A percentile compares a stretch with the other conserved stretches of the same genome.
Conservation (phyloP, 2,888 invertebrate species). For the Hirtodrosophila histrioides region DNA sequence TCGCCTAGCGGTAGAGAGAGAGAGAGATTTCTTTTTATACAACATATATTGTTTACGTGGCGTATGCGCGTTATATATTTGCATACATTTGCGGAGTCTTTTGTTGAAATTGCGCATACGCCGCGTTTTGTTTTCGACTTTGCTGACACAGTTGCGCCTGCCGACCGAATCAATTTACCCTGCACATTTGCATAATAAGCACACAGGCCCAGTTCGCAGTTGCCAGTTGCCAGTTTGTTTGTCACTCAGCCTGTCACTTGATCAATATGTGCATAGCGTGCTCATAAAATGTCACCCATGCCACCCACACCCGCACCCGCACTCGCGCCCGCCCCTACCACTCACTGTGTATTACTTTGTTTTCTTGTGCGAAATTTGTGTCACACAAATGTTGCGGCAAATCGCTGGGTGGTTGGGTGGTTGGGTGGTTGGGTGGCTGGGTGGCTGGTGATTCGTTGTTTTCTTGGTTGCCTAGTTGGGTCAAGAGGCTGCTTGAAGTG, state of each 20-base stretch:
- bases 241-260: conserved; percentile 77
- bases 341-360: conserved; percentile 62
- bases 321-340: neutral
- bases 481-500: conserved; percentile 48
- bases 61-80: conserved; percentile 75
- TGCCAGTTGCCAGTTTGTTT: conserved; percentile 57
- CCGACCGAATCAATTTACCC: conserved; percentile 66
- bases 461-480: conserved; percentile 18
- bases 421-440: conserved; percentile 9
- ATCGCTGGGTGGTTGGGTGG: conserved; percentile 17
- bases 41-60: conserved; percentile 68
- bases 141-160: conserved; percentile 66
- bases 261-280: conserved; percentile 77
- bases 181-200: conserved; percentile 76
- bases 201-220: conserved; percentile 66
- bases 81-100: conserved; percentile 62
- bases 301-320: conserved; percentile 2
- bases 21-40: conserved; percentile 25
- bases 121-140: conserved; percentile 73
- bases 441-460: conserved; percentile 9
- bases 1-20: too few species aligned
- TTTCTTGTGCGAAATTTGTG: conserved; percentile 66
- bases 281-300: conserved; percentile 63
- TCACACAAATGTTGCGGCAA: conserved; percentile 71
- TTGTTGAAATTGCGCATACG: conserved; percentile 74